Percentiles rank a stretch among this genome's conserved stretches.
phyloP scores from a whole-genome alignment of 2,888 invertebrate genomes.

The Diaprepes abbreviatus region DNA sequence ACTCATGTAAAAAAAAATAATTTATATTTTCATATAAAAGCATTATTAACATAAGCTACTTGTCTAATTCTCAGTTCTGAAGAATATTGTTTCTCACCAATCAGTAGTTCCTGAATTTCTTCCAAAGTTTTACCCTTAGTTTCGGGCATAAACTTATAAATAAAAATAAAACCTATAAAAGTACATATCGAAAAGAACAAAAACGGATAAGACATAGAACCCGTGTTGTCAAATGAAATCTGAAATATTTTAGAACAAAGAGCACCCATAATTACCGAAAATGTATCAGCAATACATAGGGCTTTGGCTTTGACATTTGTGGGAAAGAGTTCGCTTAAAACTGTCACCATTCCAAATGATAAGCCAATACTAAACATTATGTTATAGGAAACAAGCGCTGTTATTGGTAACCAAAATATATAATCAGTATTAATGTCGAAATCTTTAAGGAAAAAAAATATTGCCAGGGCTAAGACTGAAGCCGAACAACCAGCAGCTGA shows the following conservation, averaged over 20 bases:
- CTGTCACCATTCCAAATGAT: conserved; percentile 69
- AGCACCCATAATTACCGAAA: conserved; percentile 69
- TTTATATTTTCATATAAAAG: conserved; percentile 35
- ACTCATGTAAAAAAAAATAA: neutral
- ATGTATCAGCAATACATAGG: conserved; percentile 70
- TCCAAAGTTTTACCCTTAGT: conserved; percentile 80
- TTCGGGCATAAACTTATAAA: conserved; percentile 74
- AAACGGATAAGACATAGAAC: conserved; percentile 74
- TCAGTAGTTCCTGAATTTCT: conserved; percentile 75
- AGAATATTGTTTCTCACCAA: conserved; percentile 61
- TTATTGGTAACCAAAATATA: conserved; percentile 69
- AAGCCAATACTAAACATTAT: conserved; percentile 70
- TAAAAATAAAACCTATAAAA: conserved; percentile 73
- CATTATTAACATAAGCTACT: conserved; percentile 35
- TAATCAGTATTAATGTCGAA: conserved; percentile 59
- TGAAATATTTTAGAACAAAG: conserved; percentile 69
- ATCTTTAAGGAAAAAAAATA: conserved; percentile 69
- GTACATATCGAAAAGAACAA: conserved; percentile 75
- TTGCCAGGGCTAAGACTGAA: conserved; percentile 64
- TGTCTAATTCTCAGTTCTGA: conserved; percentile 37
- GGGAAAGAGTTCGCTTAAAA: conserved; percentile 72
- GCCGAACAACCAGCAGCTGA: conserved; percentile 68
- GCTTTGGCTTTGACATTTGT: conserved; percentile 71
- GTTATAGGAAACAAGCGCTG: conserved; percentile 69
- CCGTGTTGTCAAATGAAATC: conserved; percentile 71